Evolutionary conservation across 2,113 vertebrate genomes (phyloP).

Genomic region (Martes martes): DNA sequence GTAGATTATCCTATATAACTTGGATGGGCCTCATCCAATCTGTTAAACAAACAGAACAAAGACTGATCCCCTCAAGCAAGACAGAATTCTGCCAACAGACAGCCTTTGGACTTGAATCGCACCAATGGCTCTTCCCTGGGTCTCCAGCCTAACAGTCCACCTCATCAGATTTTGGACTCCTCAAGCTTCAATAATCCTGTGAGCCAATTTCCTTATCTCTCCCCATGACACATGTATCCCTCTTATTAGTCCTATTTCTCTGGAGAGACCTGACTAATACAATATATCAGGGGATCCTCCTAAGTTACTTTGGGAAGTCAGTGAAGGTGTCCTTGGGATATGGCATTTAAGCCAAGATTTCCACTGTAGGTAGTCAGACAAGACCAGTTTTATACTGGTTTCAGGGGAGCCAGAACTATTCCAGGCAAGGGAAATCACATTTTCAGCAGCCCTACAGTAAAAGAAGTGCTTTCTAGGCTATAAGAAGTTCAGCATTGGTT

Average conservation of each 20-base stretch:
- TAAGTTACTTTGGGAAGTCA: neutral
- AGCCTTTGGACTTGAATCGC: neutral
- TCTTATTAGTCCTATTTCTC: neutral
- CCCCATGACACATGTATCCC: neutral
- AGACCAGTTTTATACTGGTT: neutral
- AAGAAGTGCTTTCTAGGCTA: neutral
- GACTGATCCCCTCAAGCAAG: neutral
- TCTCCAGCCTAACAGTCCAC: neutral
- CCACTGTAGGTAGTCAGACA: neutral
- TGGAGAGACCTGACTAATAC: neutral
- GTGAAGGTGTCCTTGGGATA: neutral
- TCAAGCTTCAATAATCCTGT: neutral
- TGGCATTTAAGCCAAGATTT: neutral
- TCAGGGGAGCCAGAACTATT: neutral
- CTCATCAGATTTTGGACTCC: neutral
- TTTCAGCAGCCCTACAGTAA: neutral
- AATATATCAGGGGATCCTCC: neutral
- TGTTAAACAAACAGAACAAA: neutral
- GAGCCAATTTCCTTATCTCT: neutral
- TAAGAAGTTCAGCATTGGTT: neutral
- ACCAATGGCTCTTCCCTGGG: neutral
- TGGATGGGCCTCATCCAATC: neutral
- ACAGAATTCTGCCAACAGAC: neutral
- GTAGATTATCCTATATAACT: neutral
- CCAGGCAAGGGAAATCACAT: neutral